These are phyloP conservation scores for Phymastichus coffea DNA, from an alignment of 1,140 invertebrate genomes.

Conservation along the genomic window DNA sequence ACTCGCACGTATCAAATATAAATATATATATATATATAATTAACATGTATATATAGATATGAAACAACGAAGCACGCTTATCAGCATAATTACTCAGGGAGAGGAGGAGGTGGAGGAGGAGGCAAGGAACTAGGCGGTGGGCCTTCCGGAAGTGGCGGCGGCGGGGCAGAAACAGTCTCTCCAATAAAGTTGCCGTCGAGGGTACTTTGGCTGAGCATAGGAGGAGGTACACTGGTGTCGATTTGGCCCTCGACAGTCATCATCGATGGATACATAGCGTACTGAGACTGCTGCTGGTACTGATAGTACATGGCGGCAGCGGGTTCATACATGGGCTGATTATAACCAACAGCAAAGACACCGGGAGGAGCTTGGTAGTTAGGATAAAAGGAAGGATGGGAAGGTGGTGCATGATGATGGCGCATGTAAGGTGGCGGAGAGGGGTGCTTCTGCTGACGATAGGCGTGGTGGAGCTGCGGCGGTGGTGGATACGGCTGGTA, in stretches of 20 bases:
- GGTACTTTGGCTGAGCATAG: constrained; percentile 20
- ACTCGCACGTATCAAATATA: constrained; percentile 3
- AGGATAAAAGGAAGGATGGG: constrained; percentile 28
- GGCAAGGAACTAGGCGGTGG: constrained; percentile 51
- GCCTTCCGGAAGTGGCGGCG: constrained; percentile 43
- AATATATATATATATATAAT: constrained; percentile 9
- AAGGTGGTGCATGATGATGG: constrained; percentile 20
- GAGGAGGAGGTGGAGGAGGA: constrained; percentile 55
- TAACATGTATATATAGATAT: constrained; percentile 6
- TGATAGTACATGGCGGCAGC: constrained; percentile 42
- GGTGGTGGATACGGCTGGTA: constrained; percentile 36
- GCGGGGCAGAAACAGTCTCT: not conserved
- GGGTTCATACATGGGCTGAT: constrained; percentile 42
- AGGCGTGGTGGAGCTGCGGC: constrained; percentile 29
- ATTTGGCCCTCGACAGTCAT: constrained; percentile 45
- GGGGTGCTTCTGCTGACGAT: constrained; percentile 30
- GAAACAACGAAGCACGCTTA: no score
- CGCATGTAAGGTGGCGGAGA: constrained; percentile 22
- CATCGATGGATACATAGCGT: constrained; percentile 41
- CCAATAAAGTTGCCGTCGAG: not conserved
- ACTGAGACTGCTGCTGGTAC: constrained; percentile 37
- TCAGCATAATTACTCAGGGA: no score
- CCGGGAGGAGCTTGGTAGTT: no score
- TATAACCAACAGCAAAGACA: constrained; percentile 28
- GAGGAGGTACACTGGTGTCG: constrained; percentile 51